Base-by-base conservation (phyloP, 2,888 invertebrate genomes). In the Heteromyza rotundicornis region DNA sequence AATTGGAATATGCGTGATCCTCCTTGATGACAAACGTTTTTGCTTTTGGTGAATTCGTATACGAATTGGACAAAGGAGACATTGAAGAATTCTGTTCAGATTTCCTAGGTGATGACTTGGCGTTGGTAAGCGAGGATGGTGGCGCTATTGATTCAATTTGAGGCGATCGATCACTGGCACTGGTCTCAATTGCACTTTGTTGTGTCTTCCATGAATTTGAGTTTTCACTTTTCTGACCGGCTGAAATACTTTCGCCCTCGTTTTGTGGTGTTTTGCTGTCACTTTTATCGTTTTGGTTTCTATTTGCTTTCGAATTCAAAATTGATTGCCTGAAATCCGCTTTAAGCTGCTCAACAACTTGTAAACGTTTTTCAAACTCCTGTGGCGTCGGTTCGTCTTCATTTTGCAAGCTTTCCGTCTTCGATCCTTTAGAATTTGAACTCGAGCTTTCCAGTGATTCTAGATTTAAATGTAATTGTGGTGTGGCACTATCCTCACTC, bases 331-430 rank as follows among this genome's bases (percentile, higher is more conserved):
- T 60, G 40, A 68, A 47, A 44, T 64, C 63, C 19, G 16, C 19
- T 24, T 67, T 70, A 14, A 68, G 24, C 10, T 66, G 55, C 40
- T 68, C 70, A 27, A 68, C 64, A 32, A 59, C 49, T 16, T 54
- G 14, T 8, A 65, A 44, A 19, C 66, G 68, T 20, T 66, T 50
- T 35, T 64, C 62, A 56, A 56, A 59, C 36, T 61, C 24, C 57
- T 59, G 58, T 14, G 57, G 27, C 20, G 59, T 20, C 23, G 23
- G 12, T 23, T 52, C 44, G 10, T 35, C 14, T 10, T 32, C 44
- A 40, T 22, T 40, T 36, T 12, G 12, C 27, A 27, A 27, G 10
- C 27, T 27, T 54, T 47, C 20, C 62, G 59, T 19, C n/a, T 27
- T 51, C n/a, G 40, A 1, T 27, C 17, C 0, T 27, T 12, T 22